Percentiles rank a stretch among this genome's conserved stretches.
These are phyloP conservation scores for Selenia dentaria DNA, from an alignment of 2,888 invertebrate species.

Conservation along the genomic window DNA sequence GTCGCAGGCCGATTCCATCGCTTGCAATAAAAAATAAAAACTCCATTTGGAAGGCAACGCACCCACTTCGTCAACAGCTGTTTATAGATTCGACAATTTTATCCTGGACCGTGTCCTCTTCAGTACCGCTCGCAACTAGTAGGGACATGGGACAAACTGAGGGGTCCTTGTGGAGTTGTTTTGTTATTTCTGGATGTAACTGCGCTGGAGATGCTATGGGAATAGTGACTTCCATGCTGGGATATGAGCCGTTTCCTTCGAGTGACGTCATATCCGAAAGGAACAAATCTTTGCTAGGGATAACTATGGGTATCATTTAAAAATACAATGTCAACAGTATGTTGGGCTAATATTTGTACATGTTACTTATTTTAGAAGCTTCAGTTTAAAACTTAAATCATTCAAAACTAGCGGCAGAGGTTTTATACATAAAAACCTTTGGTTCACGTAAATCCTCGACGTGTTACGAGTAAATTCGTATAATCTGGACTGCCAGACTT, in stretches of 20 bases:
- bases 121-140: constrained; percentile 15
- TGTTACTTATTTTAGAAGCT: no score
- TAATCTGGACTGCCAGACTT: no score
- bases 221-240: constrained; percentile 66
- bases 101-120: constrained; percentile 42
- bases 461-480: no score
- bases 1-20: constrained; percentile 35
- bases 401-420: no score
- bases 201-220: constrained; percentile 64
- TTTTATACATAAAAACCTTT: no score
- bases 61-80: constrained; percentile 73
- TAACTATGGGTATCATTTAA: no score
- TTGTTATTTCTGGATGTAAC: constrained; percentile 70
- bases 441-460: no score
- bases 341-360: no score
- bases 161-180: constrained; percentile 38
- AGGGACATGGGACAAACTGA: constrained; percentile 14
- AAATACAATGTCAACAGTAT: no score
- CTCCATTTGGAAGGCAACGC: constrained; percentile 55
- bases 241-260: constrained; percentile 69
- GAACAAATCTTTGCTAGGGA: constrained; percentile 5
- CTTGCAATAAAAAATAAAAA: constrained; percentile 46
- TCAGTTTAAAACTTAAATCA: no score
- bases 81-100: constrained; percentile 65
- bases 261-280: constrained; percentile 69